These are phyloP conservation scores for Elmis aenea DNA, from an alignment of 2,888 invertebrate genomes.

Conservation along the genomic window DNA sequence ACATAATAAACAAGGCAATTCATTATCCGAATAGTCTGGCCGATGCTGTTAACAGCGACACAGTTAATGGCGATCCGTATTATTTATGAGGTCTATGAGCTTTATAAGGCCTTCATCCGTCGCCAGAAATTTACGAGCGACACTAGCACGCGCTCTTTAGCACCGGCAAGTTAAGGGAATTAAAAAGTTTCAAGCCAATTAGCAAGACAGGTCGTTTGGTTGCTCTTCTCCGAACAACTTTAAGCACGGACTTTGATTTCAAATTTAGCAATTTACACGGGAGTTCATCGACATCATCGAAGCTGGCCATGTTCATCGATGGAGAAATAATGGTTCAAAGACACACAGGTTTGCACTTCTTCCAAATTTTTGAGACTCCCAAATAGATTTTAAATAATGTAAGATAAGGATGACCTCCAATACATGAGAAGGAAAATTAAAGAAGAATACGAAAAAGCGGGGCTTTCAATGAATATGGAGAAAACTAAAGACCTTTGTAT, in stretches of 20 bases:
- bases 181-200: constrained; percentile 29
- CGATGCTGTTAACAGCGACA: constrained; percentile 11
- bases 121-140: constrained; percentile 18
- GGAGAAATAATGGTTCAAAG: no score
- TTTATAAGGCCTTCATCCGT: constrained; percentile 17
- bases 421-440: no score
- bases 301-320: no score
- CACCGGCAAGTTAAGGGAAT: constrained; percentile 21
- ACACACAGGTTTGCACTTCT: no score
- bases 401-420: no score
- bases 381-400: no score
- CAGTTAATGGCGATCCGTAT: constrained; percentile 15
- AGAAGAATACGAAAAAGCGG: no score
- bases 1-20: constrained; percentile 23
- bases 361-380: no score
- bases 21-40: constrained; percentile 15
- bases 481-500: no score
- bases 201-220: constrained; percentile 20
- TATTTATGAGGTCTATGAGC: constrained; percentile 18
- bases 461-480: no score
- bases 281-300: no score
- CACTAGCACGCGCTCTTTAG: constrained; percentile 20
- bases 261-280: constrained; percentile 21
- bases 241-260: constrained; percentile 18
- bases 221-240: constrained; percentile 17